These are phyloP conservation scores for Bellardia bayeri DNA, from an alignment of 2,888 invertebrate species.

Conservation along the genomic window DNA sequence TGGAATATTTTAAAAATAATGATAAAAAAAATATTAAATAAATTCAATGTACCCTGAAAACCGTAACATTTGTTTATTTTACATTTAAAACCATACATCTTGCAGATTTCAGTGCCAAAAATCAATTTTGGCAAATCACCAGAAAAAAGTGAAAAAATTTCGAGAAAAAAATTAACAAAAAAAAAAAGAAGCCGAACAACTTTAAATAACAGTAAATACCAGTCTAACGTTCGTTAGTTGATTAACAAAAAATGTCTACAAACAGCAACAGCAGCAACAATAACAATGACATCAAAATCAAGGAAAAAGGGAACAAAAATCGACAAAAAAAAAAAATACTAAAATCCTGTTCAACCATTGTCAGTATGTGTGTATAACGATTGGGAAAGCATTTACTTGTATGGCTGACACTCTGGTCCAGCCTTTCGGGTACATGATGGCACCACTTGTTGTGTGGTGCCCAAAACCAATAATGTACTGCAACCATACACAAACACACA, in stretches of 20 bases:
- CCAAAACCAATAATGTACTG: slow-evolving; percentile 69
- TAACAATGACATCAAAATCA: slow-evolving; percentile 24
- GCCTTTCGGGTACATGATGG: slow-evolving; percentile 65
- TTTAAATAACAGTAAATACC: slow-evolving; percentile 54
- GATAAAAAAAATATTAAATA: slow-evolving; percentile 33
- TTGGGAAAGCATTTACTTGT: slow-evolving; percentile 58
- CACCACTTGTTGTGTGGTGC: slow-evolving; percentile 71
- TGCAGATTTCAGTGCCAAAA: slow-evolving; percentile 75
- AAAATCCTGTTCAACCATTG: slow-evolving; percentile 16
- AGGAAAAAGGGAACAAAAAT: slow-evolving; percentile 23
- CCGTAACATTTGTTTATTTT: slow-evolving; percentile 69
- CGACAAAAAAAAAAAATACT: background rate
- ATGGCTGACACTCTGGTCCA: slow-evolving; percentile 68
- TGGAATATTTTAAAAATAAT: background rate
- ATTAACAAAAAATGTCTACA: slow-evolving; percentile 63
- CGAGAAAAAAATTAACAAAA: background rate
- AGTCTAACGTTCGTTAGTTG: slow-evolving; percentile 64
- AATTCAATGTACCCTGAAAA: slow-evolving; percentile 52
- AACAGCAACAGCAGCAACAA: slow-evolving; percentile 20
- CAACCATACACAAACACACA: slow-evolving; percentile 32
- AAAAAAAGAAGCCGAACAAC: slow-evolving; percentile 25
- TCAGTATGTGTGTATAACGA: slow-evolving; percentile 46
- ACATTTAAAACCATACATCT: slow-evolving; percentile 71
- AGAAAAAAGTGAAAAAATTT: slow-evolving; percentile 72
- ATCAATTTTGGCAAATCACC: slow-evolving; percentile 79